phyloP scores from a whole-genome alignment of 2,797 vertebrate species.

The Emys orbicularis region DNA sequence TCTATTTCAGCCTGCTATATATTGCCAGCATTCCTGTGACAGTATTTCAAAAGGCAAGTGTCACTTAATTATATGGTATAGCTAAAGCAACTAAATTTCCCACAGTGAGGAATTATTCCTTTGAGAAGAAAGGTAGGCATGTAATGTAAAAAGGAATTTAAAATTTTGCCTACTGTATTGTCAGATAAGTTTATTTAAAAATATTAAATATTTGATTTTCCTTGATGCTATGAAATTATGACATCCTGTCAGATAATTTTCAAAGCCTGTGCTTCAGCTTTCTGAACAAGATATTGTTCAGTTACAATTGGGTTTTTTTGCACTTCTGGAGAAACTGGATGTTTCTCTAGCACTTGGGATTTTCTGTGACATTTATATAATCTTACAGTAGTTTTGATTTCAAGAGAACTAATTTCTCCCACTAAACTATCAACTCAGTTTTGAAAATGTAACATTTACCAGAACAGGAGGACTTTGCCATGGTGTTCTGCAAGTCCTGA shows the following conservation, averaged over 20 bases:
- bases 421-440: not conserved
- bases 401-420: not conserved
- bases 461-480: not conserved
- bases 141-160: not conserved
- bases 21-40: not conserved
- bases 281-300: not conserved
- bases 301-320: not conserved
- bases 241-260: not conserved
- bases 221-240: not conserved
- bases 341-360: not conserved
- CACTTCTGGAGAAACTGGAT: not conserved
- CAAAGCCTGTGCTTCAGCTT: not conserved
- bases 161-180: not conserved
- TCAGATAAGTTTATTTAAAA: not conserved
- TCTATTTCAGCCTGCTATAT: not conserved
- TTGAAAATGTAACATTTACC: not conserved
- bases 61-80: not conserved
- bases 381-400: not conserved
- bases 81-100: not conserved
- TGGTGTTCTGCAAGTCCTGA: not conserved
- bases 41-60: not conserved
- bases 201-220: not conserved
- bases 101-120: not conserved
- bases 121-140: not conserved
- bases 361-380: not conserved